Base-by-base conservation (phyloP, 2,797 vertebrate genomes). In the Jordanella pulchra region DNA sequence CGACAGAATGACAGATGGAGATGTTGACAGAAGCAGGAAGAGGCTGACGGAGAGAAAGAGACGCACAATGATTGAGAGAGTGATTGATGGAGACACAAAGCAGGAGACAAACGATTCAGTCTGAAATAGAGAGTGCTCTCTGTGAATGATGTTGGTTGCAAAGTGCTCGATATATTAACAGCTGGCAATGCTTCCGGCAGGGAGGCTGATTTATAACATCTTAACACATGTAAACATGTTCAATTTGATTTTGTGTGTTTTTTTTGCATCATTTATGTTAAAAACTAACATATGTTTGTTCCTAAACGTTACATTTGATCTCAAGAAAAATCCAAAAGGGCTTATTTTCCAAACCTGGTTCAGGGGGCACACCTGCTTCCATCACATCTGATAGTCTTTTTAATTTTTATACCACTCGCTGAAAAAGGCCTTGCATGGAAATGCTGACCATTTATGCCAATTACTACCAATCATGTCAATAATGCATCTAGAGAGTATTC, bases 41-140 rank as follows among this genome's bases (percentile, higher is more conserved):
- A 72, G 44, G 51, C 9, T 1, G 44, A 47, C 18, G 2, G 25
- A 68, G 42, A 56, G 63, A 44, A 35, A 51, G 76, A 58, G 67
- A 39, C 17, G 1, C 53, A 32, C 44, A 66, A 47, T 69, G 83
- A 77, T 74, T 68, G 76, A 81, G 72, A 4, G 54, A 0, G 67
- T 78, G 82, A 90, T 74, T 77, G 82, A 87, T 84, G 78, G 72
- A 71, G 77, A 71, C 23, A 7, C 58, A 3, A 55, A 79, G 74
- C 35, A 18, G 69, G 32, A 69, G 76, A 89, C 44, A 21, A 73
- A 83, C 53, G 75, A 80, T 60, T 18, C 21, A 60, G 65, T 69
- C 78, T 75, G 60, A 68, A 55, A 69, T 3, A 65, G 66, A 78
- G 71, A 77, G 67, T 28, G 65, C 65, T 79, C 56, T 28, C 32